Evolutionary conservation across 2,113 vertebrate species (phyloP).

Genomic region (Eudyptes chrysolophus): DNA sequence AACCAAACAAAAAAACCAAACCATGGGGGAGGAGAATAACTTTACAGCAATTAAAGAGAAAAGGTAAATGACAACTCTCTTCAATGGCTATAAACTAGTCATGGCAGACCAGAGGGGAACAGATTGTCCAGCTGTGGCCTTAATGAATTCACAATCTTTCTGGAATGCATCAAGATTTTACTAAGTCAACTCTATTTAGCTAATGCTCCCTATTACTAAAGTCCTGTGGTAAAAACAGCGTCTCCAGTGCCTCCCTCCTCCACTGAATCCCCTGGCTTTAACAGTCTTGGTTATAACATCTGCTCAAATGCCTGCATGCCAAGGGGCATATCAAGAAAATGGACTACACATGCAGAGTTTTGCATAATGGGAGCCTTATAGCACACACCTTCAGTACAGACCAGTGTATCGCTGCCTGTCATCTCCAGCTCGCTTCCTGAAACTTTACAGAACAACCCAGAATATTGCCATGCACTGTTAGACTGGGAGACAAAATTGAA

Average conservation of each 20-base stretch:
- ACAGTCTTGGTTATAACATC: background rate
- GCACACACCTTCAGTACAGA: rapidly evolving
- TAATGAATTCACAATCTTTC: slow-evolving; percentile 61
- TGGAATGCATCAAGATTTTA: slow-evolving; percentile 38
- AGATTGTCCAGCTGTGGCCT: slow-evolving; percentile 24
- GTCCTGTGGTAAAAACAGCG: background rate
- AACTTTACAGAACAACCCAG: rapidly evolving
- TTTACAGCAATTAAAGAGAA: slow-evolving; percentile 22
- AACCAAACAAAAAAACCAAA: no score
- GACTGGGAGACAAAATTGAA: background rate
- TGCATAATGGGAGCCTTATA: rapidly evolving
- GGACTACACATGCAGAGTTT: rapidly evolving
- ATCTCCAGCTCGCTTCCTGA: background rate
- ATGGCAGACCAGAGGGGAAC: background rate
- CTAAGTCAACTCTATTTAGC: slow-evolving; percentile 40
- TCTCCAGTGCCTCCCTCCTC: background rate
- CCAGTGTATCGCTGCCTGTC: rapidly evolving
- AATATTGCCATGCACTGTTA: rapidly evolving
- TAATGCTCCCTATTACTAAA: background rate
- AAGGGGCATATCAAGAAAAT: rapidly evolving
- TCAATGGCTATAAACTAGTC: background rate
- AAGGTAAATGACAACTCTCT: slow-evolving; percentile 33
- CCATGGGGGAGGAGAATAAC: background rate
- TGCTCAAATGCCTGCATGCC: background rate
- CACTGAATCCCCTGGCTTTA: background rate